These are phyloP conservation scores for Siniperca knerii DNA, from an alignment of 2,113 vertebrate genomes.

Conservation along the genomic window DNA sequence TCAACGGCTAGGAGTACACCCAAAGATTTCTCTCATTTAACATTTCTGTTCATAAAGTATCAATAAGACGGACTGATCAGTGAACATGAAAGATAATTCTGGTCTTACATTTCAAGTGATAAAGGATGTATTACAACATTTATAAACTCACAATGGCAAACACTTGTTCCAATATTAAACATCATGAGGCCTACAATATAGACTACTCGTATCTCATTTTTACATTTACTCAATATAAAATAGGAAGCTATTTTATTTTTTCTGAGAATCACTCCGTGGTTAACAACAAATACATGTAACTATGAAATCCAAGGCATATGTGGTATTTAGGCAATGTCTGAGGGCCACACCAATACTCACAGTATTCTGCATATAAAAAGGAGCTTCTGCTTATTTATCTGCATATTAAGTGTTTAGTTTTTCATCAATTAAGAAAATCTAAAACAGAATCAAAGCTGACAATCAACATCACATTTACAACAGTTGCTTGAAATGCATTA, in stretches of 20 bases:
- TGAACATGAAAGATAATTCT: fast-evolving
- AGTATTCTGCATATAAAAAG: no score
- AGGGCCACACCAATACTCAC: background rate
- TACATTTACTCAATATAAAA: background rate
- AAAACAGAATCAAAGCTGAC: background rate
- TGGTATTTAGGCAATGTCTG: background rate
- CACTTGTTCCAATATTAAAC: background rate
- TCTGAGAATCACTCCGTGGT: background rate
- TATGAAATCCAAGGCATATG: background rate
- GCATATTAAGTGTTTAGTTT: background rate
- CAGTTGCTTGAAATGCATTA: no score
- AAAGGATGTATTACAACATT: background rate
- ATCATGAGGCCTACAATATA: background rate
- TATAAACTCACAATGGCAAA: background rate
- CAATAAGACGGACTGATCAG: background rate
- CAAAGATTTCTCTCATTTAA: fast-evolving
- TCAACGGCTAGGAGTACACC: fast-evolving
- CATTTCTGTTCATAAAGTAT: background rate
- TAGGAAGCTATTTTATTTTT: fast-evolving
- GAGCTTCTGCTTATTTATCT: no score
- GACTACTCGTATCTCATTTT: background rate
- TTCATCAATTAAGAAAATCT: background rate
- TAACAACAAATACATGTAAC: background rate
- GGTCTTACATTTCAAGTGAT: no score
- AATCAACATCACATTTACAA: background rate